Conservation (phyloP, 1,140 invertebrate genomes). For the Drosophila kohkoa region DNA sequence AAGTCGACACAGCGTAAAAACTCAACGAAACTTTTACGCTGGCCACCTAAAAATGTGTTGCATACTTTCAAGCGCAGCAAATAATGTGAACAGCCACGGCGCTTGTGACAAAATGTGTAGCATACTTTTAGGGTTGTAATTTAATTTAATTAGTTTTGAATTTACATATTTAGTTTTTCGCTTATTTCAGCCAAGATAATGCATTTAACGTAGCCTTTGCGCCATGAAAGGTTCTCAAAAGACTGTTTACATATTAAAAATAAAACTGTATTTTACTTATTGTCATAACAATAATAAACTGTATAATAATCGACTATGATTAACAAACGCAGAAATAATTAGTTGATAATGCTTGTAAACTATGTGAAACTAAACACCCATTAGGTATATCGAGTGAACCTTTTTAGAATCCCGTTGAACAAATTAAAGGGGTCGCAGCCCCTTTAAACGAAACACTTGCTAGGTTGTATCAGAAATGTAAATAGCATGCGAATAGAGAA, state of each 20-base stretch:
- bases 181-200: constrained; percentile 21
- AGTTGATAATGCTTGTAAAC: constrained; percentile 68
- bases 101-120: neutral
- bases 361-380: constrained; percentile 69
- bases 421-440: constrained; percentile 49
- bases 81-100: neutral
- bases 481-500: constrained; percentile 53
- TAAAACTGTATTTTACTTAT: constrained; percentile 66
- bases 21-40: neutral
- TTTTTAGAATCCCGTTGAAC: constrained; percentile 34
- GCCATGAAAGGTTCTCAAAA: constrained; percentile 60
- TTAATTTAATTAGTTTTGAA: neutral
- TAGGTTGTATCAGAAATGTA: constrained; percentile 77
- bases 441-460: constrained; percentile 54
- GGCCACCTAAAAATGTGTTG: neutral
- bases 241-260: constrained; percentile 69
- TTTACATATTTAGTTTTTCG: neutral
- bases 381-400: constrained; percentile 80
- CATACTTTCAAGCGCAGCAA: constrained; percentile 19
- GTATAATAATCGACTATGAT: constrained; percentile 39
- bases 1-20: neutral
- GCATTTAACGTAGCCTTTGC: constrained; percentile 71
- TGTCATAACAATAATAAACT: constrained; percentile 68
- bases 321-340: constrained; percentile 23
- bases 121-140: constrained; percentile 39